phyloP scores from a whole-genome alignment of 2,888 invertebrate genomes.

The Cremastinae sp. region DNA sequence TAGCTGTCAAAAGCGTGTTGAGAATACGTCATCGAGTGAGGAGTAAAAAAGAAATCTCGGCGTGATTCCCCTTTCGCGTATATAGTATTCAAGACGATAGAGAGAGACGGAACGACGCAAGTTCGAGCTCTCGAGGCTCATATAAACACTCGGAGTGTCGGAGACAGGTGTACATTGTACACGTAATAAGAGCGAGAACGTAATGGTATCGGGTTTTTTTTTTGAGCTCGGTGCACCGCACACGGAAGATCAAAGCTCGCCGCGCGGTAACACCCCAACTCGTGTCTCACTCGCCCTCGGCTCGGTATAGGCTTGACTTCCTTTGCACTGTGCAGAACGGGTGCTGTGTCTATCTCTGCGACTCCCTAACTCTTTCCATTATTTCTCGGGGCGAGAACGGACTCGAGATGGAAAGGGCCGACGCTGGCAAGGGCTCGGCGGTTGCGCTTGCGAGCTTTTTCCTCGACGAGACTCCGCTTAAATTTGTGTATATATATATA shows the following conservation, averaged over 20 bases:
- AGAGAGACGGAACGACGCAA: constrained; percentile 44
- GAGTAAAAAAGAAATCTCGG: constrained; percentile 17
- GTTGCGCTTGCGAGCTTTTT: background rate
- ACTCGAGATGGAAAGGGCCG: constrained; percentile 13
- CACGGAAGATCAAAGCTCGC: constrained; percentile 74
- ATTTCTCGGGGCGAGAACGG: constrained; percentile 28
- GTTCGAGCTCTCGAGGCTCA: constrained; percentile 48
- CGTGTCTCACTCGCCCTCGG: constrained; percentile 50
- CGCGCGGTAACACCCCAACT: constrained; percentile 51
- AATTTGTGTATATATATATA: background rate
- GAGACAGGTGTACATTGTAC: constrained; percentile 53
- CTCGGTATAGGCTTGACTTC: constrained; percentile 27
- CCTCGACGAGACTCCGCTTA: background rate
- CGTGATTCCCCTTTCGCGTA: constrained; percentile 53
- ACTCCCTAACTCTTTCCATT: constrained; percentile 30
- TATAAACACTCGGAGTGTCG: constrained; percentile 64
- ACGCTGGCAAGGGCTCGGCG: background rate
- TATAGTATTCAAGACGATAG: constrained; percentile 73
- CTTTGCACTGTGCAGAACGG: background rate
- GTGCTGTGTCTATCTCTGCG: background rate
- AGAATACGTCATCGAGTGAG: constrained; percentile 11
- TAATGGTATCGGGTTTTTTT: constrained; percentile 72
- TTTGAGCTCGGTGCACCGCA: constrained; percentile 57
- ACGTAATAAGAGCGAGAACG: constrained; percentile 74
- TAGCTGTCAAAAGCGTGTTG: constrained; percentile 63